phyloP scores from a whole-genome alignment of 2,113 vertebrate genomes.

The Corythaeola cristata region DNA sequence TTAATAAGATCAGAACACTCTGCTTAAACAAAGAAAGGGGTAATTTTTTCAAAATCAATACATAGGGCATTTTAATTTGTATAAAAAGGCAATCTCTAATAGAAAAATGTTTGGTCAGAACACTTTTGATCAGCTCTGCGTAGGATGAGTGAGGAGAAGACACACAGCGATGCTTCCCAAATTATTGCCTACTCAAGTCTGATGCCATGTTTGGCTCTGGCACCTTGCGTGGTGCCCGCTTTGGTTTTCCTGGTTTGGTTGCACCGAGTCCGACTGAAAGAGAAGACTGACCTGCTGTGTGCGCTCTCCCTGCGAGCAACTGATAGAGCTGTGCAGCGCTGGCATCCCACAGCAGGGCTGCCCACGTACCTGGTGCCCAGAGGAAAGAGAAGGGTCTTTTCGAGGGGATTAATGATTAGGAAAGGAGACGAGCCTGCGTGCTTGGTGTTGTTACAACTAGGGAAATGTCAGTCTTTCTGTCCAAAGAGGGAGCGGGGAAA shows the following conservation, averaged over 20 bases:
- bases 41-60: neutral
- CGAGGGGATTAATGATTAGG: neutral
- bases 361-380: neutral
- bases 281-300: neutral
- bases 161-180: neutral
- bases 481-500: neutral
- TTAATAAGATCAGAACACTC: neutral
- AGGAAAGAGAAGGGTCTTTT: neutral
- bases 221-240: rapidly evolving
- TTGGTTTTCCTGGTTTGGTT: neutral
- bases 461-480: neutral
- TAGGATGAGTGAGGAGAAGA: neutral
- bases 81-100: neutral
- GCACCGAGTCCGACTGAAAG: neutral
- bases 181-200: neutral
- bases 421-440: rapidly evolving
- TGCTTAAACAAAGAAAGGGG: neutral
- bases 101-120: neutral
- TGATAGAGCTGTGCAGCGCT: neutral
- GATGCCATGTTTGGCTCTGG: neutral
- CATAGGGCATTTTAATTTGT: neutral
- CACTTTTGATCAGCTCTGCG: neutral
- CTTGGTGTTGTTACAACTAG: neutral
- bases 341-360: neutral
- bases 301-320: neutral